A percentile compares a stretch with the other conserved stretches of the same genome.
phyloP scores from a whole-genome alignment of 2,888 invertebrate species.

The Drosophila falleni region DNA sequence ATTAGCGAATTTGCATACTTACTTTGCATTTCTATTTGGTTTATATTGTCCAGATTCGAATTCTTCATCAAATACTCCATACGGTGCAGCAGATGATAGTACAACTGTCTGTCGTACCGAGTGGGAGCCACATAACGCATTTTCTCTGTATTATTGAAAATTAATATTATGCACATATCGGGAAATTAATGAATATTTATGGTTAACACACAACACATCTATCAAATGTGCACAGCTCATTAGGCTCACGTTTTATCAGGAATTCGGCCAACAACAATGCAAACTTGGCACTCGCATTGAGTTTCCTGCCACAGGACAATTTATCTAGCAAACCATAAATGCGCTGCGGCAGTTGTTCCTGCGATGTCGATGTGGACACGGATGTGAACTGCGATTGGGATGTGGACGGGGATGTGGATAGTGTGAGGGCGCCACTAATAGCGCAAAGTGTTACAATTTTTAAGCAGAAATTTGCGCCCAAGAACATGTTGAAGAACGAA shows the following conservation, averaged over 20 bases:
- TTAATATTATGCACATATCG: conserved; percentile 18
- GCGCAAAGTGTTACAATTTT: conserved; percentile 50
- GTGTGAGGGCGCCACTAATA: conserved; percentile 30
- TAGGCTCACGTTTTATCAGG: conserved; percentile 81
- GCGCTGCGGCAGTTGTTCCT: conserved; percentile 59
- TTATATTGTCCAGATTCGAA: conserved; percentile 5
- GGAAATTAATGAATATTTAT: conserved; percentile 51
- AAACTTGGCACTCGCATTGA: conserved; percentile 74
- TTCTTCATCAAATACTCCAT: conserved; percentile 48
- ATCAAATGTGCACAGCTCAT: conserved; percentile 63
- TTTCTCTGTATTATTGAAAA: conserved; percentile 62
- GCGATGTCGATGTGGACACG: background rate
- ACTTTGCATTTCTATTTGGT: conserved; percentile 48
- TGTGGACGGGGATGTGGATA: conserved; percentile 1
- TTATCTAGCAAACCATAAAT: conserved; percentile 63
- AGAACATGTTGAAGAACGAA: conserved; percentile 68
- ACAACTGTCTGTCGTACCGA: conserved; percentile 75
- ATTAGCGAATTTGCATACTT: conserved; percentile 12
- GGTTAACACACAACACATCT: conserved; percentile 35
- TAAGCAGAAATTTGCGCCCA: conserved; percentile 49
- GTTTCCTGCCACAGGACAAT: conserved; percentile 58
- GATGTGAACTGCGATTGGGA: background rate
- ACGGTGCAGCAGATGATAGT: conserved; percentile 69
- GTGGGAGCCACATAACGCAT: conserved; percentile 76
- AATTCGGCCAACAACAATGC: conserved; percentile 74